Evolutionary conservation across 2,888 invertebrate species (phyloP).

Genomic region (Caenorhabditis auriculariae): DNA sequence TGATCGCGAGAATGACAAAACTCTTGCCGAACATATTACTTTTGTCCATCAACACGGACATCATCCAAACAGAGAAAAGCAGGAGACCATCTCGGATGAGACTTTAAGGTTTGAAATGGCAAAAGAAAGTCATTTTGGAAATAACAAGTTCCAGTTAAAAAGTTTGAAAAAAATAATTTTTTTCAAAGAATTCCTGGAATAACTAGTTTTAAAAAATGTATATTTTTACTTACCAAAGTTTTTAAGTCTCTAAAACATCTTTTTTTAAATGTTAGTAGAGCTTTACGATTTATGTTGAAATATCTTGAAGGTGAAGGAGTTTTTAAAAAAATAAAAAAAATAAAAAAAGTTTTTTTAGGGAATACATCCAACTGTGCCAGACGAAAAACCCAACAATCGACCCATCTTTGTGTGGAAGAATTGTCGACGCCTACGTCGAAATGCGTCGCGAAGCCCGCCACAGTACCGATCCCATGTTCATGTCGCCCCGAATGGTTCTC

Average conservation of each 20-base stretch:
- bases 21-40: conserved; percentile 93
- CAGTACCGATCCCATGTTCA: conserved; percentile 85
- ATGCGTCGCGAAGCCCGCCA: conserved; percentile 81
- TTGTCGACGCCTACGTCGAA: conserved; percentile 74
- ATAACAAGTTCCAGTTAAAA: no score
- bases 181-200: no score
- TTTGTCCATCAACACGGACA: conserved; percentile 78
- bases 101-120: conserved; percentile 74
- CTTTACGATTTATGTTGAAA: no score
- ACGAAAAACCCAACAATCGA: conserved; percentile 85
- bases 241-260: no score
- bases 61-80: conserved; percentile 72
- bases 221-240: no score
- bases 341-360: conserved; percentile 44
- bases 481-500: conserved; percentile 90
- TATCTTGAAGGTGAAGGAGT: no score
- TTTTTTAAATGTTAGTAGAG: no score
- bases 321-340: conserved; percentile 5
- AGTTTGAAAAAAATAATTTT: no score
- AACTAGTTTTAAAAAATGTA: no score
- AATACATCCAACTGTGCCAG: conserved; percentile 86
- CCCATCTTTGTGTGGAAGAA: conserved; percentile 80
- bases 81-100: conserved; percentile 69
- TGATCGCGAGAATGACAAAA: conserved; percentile 73
- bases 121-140: background rate